A percentile compares a stretch with the other conserved stretches of the same genome.
Conservation (phyloP, 2,113 vertebrate species). For the Cyprinus carpio region DNA sequence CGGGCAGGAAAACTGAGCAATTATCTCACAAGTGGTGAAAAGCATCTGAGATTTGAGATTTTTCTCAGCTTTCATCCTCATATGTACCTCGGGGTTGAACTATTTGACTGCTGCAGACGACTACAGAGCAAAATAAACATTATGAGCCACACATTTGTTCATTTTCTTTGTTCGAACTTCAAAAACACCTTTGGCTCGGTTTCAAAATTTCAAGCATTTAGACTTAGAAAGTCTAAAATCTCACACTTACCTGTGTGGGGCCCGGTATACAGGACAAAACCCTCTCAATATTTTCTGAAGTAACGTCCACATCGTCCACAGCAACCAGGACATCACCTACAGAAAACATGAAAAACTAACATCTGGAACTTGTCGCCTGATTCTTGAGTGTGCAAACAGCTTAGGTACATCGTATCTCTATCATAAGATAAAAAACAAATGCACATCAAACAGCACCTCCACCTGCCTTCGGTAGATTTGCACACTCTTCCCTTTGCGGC, state of each 20-base stretch:
- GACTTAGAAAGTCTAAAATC: neutral
- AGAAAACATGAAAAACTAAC: neutral
- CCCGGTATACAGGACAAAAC: slow-evolving; percentile 94
- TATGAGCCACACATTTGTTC: neutral
- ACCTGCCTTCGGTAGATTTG: slow-evolving; percentile 55
- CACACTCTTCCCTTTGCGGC: slow-evolving; percentile 29
- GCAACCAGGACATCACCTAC: slow-evolving; percentile 90
- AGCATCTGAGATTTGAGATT: neutral
- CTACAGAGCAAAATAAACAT: neutral
- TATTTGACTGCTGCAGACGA: neutral
- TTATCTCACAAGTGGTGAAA: neutral
- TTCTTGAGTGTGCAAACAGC: neutral
- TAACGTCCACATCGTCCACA: slow-evolving; percentile 94
- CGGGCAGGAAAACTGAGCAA: neutral
- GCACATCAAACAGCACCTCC: slow-evolving; percentile 34
- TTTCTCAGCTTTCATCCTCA: neutral
- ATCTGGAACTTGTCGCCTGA: neutral
- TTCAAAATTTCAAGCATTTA: neutral
- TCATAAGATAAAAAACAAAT: neutral
- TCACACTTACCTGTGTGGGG: slow-evolving; percentile 85
- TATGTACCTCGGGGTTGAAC: neutral
- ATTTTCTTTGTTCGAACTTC: neutral
- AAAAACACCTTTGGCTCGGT: neutral
- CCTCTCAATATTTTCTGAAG: slow-evolving; percentile 90
- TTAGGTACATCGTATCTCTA: neutral